These are phyloP conservation scores for Melanchra persicariae DNA, from an alignment of 2,888 invertebrate genomes.

Conservation along the genomic window DNA sequence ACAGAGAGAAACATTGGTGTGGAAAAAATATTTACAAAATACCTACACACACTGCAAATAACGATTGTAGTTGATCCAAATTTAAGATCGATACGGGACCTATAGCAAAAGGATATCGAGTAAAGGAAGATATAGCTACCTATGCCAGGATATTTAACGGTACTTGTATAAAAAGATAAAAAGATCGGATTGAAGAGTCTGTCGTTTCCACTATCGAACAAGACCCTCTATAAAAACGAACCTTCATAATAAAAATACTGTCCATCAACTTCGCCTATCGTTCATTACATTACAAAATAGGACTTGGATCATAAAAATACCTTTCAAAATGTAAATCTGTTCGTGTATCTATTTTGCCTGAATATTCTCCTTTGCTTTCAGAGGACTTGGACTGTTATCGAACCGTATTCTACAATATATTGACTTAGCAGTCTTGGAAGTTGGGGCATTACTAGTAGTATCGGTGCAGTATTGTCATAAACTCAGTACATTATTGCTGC, in stretches of 20 bases:
- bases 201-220: conserved; percentile 37
- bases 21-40: no score
- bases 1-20: no score
- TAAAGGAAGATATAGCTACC: neutral
- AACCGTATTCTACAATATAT: conserved; percentile 26
- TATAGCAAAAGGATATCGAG: neutral
- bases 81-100: neutral
- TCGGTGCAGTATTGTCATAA: conserved; percentile 35
- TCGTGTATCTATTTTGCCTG: conserved; percentile 5
- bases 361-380: neutral
- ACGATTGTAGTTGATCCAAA: neutral
- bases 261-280: conserved; percentile 36
- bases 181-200: conserved; percentile 7
- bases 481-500: conserved; percentile 25
- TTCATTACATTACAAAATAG: conserved; percentile 45
- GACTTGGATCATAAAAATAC: conserved; percentile 40
- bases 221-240: conserved; percentile 42
- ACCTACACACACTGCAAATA: no score
- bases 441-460: conserved; percentile 18
- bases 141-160: conserved; percentile 2
- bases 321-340: conserved; percentile 39
- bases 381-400: conserved; percentile 6
- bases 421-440: conserved; percentile 27
- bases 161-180: conserved; percentile 36
- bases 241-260: conserved; percentile 50